Base-by-base conservation (phyloP, 2,888 invertebrate genomes). In the Slavum lentiscoides region DNA sequence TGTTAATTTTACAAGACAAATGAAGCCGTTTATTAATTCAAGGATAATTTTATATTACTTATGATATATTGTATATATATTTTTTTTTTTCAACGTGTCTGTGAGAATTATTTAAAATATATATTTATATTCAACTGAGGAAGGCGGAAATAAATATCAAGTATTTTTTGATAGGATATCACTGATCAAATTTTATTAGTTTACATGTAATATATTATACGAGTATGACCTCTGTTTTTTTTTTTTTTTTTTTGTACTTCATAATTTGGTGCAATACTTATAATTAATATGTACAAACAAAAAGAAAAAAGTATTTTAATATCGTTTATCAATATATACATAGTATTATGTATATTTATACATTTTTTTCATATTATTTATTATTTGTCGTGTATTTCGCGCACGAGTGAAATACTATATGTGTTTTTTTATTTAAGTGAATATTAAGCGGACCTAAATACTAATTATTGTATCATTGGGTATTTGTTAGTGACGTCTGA, bases 31-130 rank as follows among this genome's bases (percentile, higher is more conserved):
- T n/a, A 59, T 43, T 43, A 49, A 49, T 49, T 58, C 59, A 59
- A 30, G 8, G 64, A 55, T 21, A 13, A 74, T 74, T 62, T 74
- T 53, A 73, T 74, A 73, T 74, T 74, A n/a, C 53, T 61, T 39
- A 23, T 17, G 30, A 53, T 74, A 74, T 69, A 43, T 43, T 59
- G 43, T 43, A 49, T 49, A 15, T 49, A 37, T 30, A 15, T 58
- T 58, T 70, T 37, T 58, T 9, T 55, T 66, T 66, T 74, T 37
- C 11, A 37, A 64, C 58, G 11, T 23, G 21, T 21, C 53, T 5
- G 6, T 55, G 7, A 1, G 9, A 66, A 64, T 66, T 66, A 37
- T 55, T 74, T 64, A 59, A 23, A 73, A 73, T 61, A 30, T 21
- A 64, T 73, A 73, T 61, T 73, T 53, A 53, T 39, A 39, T 59